Percentiles rank a stretch among this genome's conserved stretches.
phyloP scores from a whole-genome alignment of 2,888 invertebrate species.

The Lepetodrilus schrolli region DNA sequence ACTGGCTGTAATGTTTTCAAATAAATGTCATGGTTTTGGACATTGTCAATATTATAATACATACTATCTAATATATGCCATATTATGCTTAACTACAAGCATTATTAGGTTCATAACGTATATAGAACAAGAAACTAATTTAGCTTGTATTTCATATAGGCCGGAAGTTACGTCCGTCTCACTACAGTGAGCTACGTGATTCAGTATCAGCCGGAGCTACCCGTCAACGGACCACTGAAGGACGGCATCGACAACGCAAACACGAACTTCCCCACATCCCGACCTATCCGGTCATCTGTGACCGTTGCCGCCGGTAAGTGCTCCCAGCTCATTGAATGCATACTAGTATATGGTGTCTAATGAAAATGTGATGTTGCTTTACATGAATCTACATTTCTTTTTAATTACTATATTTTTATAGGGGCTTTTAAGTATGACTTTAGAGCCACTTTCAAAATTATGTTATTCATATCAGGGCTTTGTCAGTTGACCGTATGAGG shows the following conservation, averaged over 20 bases:
- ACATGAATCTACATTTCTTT: too few relatives aligned
- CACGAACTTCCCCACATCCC: constrained; percentile 40
- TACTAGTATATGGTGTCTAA: too few relatives aligned
- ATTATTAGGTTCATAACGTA: not conserved
- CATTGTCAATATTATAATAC: too few relatives aligned
- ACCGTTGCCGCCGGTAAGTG: constrained; percentile 21
- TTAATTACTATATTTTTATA: too few relatives aligned
- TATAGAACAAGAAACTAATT: not conserved
- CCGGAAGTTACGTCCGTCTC: constrained; percentile 52
- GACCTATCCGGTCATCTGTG: constrained; percentile 27
- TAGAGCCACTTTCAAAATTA: too few relatives aligned
- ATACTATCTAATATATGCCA: too few relatives aligned
- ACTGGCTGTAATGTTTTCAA: too few relatives aligned
- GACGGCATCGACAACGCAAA: constrained; percentile 40
- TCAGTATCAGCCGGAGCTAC: constrained; percentile 43
- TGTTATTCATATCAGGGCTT: too few relatives aligned
- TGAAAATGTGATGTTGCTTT: too few relatives aligned
- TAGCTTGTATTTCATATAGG: constrained; percentile 45
- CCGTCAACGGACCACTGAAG: constrained; percentile 36
- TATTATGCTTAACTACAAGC: not conserved
- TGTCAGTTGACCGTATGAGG: not conserved
- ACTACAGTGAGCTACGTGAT: constrained; percentile 29
- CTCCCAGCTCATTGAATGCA: not conserved
- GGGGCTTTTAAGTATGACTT: too few relatives aligned
- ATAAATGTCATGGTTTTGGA: too few relatives aligned